phyloP scores from a whole-genome alignment of 1,140 invertebrate genomes.

The Brachionus paranguensis region DNA sequence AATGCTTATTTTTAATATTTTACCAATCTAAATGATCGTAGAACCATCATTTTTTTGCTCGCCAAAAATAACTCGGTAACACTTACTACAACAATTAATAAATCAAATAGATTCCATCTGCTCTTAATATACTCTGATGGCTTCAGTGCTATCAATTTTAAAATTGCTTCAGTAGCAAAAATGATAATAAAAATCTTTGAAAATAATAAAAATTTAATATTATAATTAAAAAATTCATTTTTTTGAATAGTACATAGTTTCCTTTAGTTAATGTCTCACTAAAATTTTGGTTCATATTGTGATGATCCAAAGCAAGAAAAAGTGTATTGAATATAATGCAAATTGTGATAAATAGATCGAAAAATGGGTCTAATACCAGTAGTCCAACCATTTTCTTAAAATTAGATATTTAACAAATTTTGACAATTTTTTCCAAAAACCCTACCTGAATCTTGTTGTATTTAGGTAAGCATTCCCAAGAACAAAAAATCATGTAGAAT shows the following conservation, averaged over 20 bases:
- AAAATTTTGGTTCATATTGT: conserved; percentile 59
- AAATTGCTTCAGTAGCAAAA: conserved; percentile 84
- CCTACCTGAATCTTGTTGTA: conserved; percentile 4
- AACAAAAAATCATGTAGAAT: background rate
- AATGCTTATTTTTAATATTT: background rate
- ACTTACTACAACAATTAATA: conserved; percentile 91
- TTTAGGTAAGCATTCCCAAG: background rate
- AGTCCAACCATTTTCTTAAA: background rate
- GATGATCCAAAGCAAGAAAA: conserved; percentile 94
- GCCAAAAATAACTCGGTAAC: conserved; percentile 86
- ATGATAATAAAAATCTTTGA: conserved; percentile 81
- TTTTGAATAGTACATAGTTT: conserved; percentile 14
- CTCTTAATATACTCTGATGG: conserved; percentile 97
- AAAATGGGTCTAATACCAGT: conserved; percentile 87
- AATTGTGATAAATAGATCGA: conserved; percentile 93
- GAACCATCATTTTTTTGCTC: conserved; percentile 82
- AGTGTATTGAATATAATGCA: conserved; percentile 88
- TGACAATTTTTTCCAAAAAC: background rate
- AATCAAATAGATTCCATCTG: conserved; percentile 98
- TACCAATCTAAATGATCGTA: conserved; percentile 84
- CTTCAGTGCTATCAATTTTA: conserved; percentile 93
- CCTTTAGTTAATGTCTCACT: conserved; percentile 59
- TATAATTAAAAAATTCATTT: conserved; percentile 60
- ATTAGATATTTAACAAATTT: background rate
- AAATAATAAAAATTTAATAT: conserved; percentile 72